Conservation (phyloP, 37 sponge, comb jelly and placozoan species). For the Haliclona indistincta region DNA sequence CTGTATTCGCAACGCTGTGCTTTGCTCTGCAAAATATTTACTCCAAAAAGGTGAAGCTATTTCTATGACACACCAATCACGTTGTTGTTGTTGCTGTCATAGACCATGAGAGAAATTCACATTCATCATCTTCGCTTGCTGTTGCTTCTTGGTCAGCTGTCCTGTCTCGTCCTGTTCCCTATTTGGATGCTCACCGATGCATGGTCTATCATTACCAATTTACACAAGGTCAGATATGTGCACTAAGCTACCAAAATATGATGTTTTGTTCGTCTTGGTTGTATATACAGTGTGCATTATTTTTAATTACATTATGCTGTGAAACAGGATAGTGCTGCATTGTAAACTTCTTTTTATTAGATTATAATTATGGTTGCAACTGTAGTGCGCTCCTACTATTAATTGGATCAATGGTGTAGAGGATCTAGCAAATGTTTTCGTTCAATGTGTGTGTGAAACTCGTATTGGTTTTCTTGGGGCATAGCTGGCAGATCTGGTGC, state of each 20-base stretch:
- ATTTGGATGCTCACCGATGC: constrained; percentile 73
- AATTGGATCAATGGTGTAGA: too few relatives aligned
- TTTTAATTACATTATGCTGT: too few relatives aligned
- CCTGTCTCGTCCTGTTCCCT: constrained; percentile 56
- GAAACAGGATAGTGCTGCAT: too few relatives aligned
- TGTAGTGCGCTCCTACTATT: too few relatives aligned
- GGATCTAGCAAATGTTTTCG: too few relatives aligned
- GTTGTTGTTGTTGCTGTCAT: background rate
- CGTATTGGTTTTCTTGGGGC: too few relatives aligned
- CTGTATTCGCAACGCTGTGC: constrained; percentile 58
- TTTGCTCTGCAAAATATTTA: constrained; percentile 81
- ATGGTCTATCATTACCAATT: constrained; percentile 43
- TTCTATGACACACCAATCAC: background rate
- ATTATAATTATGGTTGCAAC: too few relatives aligned
- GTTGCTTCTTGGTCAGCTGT: constrained; percentile 41
- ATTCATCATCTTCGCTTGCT: constrained; percentile 73
- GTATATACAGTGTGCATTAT: background rate
- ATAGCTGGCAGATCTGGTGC: too few relatives aligned
- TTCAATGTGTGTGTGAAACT: too few relatives aligned
- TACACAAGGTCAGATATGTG: constrained; percentile 53
- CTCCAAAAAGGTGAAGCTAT: constrained; percentile 74
- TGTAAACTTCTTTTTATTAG: too few relatives aligned
- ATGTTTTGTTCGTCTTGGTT: background rate
- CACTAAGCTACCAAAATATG: background rate
- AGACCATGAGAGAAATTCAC: constrained; percentile 57